Evolutionary conservation across 2,888 invertebrate species (phyloP).

Genomic region (Folsomia manolachei): DNA sequence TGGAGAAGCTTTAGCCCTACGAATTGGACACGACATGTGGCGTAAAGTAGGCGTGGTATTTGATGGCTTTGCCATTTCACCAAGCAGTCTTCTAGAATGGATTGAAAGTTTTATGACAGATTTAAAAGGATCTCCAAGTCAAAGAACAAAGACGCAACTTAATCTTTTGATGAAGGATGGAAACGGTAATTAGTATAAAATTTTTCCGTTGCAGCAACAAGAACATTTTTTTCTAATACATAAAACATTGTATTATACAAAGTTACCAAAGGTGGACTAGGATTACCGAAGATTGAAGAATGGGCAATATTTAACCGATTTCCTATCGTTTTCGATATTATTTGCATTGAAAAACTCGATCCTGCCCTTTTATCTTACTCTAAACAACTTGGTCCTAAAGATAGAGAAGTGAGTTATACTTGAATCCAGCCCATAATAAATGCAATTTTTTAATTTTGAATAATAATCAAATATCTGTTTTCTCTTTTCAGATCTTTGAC

Average conservation of each 20-base stretch:
- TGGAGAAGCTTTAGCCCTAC: constrained; percentile 45
- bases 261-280: constrained; percentile 45
- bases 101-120: constrained; percentile 29
- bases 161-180: constrained; percentile 49
- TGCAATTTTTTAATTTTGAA: too few species aligned
- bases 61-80: constrained; percentile 44
- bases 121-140: constrained; percentile 22
- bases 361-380: not conserved
- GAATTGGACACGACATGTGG: constrained; percentile 46
- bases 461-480: constrained; percentile 1
- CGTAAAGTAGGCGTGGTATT: constrained; percentile 44
- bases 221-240: constrained; percentile 1
- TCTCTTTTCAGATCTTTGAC: constrained; percentile 18
- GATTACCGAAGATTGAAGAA: constrained; percentile 25
- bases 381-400: not conserved
- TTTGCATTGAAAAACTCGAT: constrained; percentile 25
- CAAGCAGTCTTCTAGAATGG: constrained; percentile 38
- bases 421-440: too few species aligned
- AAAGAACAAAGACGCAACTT: constrained; percentile 29
- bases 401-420: too few species aligned
- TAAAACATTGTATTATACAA: too few species aligned
- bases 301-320: constrained; percentile 42
- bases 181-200: constrained; percentile 42
- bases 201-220: not conserved
- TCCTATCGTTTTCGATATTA: constrained; percentile 41